These are phyloP conservation scores for Mythimna albipuncta DNA, from an alignment of 2,888 invertebrate species.

Conservation along the genomic window DNA sequence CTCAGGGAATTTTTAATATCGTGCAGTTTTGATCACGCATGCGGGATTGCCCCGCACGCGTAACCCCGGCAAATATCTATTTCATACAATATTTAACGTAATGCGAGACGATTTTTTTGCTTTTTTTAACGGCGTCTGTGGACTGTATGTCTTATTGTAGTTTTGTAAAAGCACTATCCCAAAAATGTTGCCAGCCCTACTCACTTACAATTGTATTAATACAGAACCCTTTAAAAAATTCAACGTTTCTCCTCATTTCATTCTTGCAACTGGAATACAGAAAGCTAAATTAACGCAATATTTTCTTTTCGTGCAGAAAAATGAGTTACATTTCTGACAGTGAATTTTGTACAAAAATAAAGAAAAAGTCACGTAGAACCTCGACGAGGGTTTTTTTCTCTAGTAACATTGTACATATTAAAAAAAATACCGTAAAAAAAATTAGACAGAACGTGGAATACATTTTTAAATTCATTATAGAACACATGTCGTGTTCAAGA, in stretches of 20 bases:
- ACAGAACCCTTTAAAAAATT: slow-evolving; percentile 13
- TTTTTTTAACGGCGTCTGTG: too few species aligned
- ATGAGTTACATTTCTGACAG: background rate
- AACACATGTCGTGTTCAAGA: background rate
- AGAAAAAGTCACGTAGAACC: slow-evolving; percentile 14
- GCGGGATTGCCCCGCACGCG: too few species aligned
- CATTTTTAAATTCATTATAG: background rate
- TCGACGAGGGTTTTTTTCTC: slow-evolving; percentile 1
- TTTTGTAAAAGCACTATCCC: background rate
- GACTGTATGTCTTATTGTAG: background rate
- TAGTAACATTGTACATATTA: background rate
- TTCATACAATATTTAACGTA: too few species aligned
- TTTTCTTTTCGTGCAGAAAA: background rate
- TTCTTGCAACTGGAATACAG: slow-evolving; percentile 4
- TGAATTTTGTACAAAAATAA: background rate
- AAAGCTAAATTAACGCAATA: slow-evolving; percentile 4
- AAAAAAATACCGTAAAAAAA: background rate
- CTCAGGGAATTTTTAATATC: too few species aligned
- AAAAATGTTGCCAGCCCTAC: background rate
- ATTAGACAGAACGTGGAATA: background rate
- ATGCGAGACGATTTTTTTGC: too few species aligned
- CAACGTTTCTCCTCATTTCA: background rate
- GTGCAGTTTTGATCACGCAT: too few species aligned
- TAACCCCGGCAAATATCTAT: too few species aligned
- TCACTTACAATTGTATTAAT: background rate